Evolutionary conservation across 2,797 vertebrate species (phyloP).

Genomic region (Scolopax rusticola): DNA sequence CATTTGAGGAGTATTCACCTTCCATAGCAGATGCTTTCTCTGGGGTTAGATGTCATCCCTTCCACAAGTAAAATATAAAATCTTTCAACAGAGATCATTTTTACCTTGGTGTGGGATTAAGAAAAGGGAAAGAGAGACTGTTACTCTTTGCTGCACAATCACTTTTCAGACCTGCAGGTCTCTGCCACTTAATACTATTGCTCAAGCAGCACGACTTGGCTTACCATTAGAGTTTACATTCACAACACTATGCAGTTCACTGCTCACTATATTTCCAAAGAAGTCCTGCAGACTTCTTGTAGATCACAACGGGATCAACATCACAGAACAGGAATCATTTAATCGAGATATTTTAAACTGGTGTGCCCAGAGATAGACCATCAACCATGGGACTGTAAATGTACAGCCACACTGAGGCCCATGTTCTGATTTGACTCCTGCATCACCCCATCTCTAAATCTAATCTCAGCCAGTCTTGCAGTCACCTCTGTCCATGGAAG

Average conservation of each 20-base stretch:
- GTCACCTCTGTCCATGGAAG: neutral
- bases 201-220: rapidly evolving
- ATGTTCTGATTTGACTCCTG: neutral
- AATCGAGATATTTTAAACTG: neutral
- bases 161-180: neutral
- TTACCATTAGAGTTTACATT: neutral
- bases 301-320: rapidly evolving
- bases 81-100: neutral
- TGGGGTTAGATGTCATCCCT: neutral
- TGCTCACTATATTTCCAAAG: rapidly evolving
- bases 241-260: neutral
- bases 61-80: neutral
- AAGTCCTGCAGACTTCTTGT: neutral
- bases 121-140: neutral
- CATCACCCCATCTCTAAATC: neutral
- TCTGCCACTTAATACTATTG: neutral
- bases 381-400: rapidly evolving
- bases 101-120: neutral
- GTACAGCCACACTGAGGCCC: neutral
- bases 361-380: neutral
- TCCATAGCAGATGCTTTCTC: neutral
- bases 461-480: neutral
- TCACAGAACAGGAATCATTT: neutral
- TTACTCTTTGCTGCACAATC: neutral
- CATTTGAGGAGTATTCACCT: neutral